Base-by-base conservation (phyloP, 2,797 vertebrate species). In the Cetoscarus ocellatus region DNA sequence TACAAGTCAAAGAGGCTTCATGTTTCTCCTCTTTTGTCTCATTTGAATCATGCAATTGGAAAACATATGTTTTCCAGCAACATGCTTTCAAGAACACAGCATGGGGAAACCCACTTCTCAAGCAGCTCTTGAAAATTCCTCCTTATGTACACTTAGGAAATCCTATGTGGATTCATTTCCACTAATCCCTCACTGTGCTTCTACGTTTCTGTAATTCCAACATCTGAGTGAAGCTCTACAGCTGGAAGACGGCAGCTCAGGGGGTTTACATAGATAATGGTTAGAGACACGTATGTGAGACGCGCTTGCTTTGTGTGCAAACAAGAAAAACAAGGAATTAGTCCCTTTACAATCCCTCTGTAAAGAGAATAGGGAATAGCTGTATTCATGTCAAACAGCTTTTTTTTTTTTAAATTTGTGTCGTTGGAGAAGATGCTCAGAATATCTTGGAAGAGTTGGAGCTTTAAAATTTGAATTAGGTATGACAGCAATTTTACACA, bases 121-220 rank as follows among this genome's bases (percentile, higher is more conserved):
- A 79, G 60, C 62, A 59, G 57, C 27, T 17, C 45, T 73, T 36
- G 61, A 68, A 72, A 82, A 73, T 17, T 65, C 78, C 54, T 66
- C 57, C 50, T 49, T 61, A 51, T 77, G 67, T 61, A 39, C 63
- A 71, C 40, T 73, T 60, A 59, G 58, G 58, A 69, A 84, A 87
- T 87, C 77, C 72, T 63, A 79, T 63, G 70, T 76, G 78, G 84
- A 80, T 84, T 83, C 56, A 67, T 88, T 88, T 88, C 67, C 67
- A 75, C 81, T 88, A 91, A 92, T 91, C 90, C 80, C 63, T 82
- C 2, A 18, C 73, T 60, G 78, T 1, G 44, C 74, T 64, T 83
- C 74, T 48, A 69, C 67, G 74, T 86, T 76, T 82, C 67, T 72
- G 68, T 86, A 77, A 84, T 79, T 79, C 82, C 63, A 61, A 77